These are phyloP conservation scores for Eunapius fragilis DNA, from an alignment of 37 sponge, comb jelly and placozoan species.

Conservation along the genomic window DNA sequence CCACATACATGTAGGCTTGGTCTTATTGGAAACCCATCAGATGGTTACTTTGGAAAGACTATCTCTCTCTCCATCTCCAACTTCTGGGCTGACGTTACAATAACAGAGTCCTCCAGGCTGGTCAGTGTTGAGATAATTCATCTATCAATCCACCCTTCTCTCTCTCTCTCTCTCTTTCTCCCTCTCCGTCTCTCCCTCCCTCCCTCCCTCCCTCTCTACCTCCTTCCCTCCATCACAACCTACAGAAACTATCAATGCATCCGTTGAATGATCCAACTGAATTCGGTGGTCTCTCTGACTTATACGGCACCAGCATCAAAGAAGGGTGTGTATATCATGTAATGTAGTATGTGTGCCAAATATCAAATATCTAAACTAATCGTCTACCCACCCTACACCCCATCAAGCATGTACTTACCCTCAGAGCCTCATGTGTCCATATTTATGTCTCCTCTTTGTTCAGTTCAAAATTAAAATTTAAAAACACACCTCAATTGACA, in stretches of 20 bases:
- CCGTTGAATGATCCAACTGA: conserved; percentile 91
- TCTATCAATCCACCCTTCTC: neutral
- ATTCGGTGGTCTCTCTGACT: conserved; percentile 88
- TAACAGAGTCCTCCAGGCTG: conserved; percentile 68
- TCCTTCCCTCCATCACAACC: neutral
- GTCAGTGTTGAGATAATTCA: conserved; percentile 15
- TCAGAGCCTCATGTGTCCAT: too few relatives aligned
- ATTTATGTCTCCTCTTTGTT: too few relatives aligned
- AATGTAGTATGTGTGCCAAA: neutral
- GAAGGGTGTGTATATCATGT: conserved; percentile 72
- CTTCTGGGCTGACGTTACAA: conserved; percentile 91
- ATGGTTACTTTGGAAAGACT: conserved; percentile 89
- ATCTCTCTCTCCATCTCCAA: conserved; percentile 83
- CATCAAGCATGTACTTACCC: too few relatives aligned
- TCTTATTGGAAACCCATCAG: conserved; percentile 88
- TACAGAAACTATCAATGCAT: conserved; percentile 74
- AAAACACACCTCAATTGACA: too few relatives aligned
- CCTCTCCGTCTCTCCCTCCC: neutral
- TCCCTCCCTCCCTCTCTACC: neutral
- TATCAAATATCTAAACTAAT: too few relatives aligned
- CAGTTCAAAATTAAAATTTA: too few relatives aligned
- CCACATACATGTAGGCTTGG: conserved; percentile 67
- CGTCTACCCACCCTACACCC: too few relatives aligned
- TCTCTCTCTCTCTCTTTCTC: too few relatives aligned
- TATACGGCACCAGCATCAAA: conserved; percentile 82